Percentiles rank a stretch among this genome's conserved stretches.
Conservation (phyloP, 2,797 vertebrate species). For the Gallirallus australis region DNA sequence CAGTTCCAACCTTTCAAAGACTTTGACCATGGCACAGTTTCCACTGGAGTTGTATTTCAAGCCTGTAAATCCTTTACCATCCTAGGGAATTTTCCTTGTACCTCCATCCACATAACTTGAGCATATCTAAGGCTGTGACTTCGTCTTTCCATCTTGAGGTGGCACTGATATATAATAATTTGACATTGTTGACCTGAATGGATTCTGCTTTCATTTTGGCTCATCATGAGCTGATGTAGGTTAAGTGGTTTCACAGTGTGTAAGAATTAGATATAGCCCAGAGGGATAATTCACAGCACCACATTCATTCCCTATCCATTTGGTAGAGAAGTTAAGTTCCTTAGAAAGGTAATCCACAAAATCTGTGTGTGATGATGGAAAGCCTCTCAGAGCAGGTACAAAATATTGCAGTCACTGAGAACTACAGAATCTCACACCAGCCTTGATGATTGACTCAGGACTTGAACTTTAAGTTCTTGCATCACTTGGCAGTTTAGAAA, state of each 20-base stretch:
- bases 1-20: background rate
- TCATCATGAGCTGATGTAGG: background rate
- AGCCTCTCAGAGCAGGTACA: background rate
- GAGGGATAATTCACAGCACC: background rate
- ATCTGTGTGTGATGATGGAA: background rate
- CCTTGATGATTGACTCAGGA: background rate
- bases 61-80: background rate
- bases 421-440: background rate
- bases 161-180: background rate
- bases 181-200: background rate
- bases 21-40: background rate
- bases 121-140: background rate
- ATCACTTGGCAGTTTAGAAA: background rate
- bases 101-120: background rate
- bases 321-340: background rate
- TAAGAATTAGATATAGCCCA: background rate
- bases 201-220: background rate
- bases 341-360: background rate
- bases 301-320: background rate
- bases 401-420: background rate
- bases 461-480: background rate
- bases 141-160: background rate
- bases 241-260: background rate
- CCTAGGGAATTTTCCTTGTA: background rate
- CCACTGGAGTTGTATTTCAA: background rate